phyloP scores from a whole-genome alignment of 2,888 invertebrate genomes.

The Tromatobia lineatoria region DNA sequence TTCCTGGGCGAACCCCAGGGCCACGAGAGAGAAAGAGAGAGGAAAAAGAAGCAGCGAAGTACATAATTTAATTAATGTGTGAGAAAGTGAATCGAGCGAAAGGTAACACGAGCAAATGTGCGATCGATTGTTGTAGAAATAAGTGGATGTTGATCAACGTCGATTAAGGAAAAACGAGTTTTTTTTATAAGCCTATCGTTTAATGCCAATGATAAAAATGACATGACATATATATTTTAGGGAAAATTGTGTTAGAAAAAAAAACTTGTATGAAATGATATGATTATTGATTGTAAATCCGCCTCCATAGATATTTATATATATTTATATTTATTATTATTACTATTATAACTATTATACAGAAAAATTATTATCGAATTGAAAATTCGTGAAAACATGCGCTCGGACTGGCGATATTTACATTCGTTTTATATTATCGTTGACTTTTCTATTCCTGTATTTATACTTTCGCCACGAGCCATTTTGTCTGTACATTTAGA shows the following conservation, averaged over 20 bases:
- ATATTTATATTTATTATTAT: conserved; percentile 21
- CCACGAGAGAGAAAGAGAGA: conserved; percentile 26
- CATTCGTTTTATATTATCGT: not conserved
- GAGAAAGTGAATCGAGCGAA: conserved; percentile 38
- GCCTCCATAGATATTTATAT: conserved; percentile 40
- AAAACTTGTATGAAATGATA: not conserved
- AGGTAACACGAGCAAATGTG: conserved; percentile 45
- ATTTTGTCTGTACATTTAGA: conserved; percentile 17
- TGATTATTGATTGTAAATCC: conserved; percentile 18
- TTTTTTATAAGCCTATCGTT: conserved; percentile 44
- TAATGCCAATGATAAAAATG: conserved; percentile 28
- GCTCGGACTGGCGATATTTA: not conserved
- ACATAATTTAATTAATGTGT: conserved; percentile 43
- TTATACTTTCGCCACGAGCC: conserved; percentile 3
- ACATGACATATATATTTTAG: conserved; percentile 45
- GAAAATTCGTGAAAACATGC: conserved; percentile 14
- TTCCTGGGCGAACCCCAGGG: conserved; percentile 29
- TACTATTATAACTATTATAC: conserved; percentile 23
- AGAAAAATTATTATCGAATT: conserved; percentile 19
- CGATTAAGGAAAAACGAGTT: conserved; percentile 37
- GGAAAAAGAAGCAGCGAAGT: conserved; percentile 39
- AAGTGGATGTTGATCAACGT: conserved; percentile 69
- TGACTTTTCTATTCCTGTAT: not conserved
- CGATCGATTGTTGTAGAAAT: conserved; percentile 42
- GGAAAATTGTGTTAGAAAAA: conserved; percentile 18